Conservation (phyloP, 2,113 vertebrate species). For the Proteles cristata region DNA sequence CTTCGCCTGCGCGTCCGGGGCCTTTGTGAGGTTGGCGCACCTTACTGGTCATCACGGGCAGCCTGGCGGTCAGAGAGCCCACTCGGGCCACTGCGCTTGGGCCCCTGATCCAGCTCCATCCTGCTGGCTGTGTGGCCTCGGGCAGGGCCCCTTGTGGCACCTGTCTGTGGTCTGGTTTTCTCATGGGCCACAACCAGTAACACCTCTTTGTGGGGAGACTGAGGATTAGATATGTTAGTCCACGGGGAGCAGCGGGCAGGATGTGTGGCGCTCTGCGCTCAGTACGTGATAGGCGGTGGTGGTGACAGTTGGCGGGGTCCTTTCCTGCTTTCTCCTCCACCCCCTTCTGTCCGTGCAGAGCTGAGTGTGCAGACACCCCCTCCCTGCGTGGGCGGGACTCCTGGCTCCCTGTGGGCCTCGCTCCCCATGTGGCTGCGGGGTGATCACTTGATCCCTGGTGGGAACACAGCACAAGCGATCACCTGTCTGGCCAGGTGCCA, state of each 20-base stretch:
- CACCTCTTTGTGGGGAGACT: fast-evolving
- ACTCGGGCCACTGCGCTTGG: fast-evolving
- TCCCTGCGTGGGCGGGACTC: not conserved
- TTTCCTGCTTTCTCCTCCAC: not conserved
- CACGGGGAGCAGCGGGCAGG: fast-evolving
- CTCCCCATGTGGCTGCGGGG: fast-evolving
- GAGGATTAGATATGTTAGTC: fast-evolving
- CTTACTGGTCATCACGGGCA: not conserved
- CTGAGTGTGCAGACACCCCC: fast-evolving
- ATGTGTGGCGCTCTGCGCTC: fast-evolving
- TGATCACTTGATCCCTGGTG: fast-evolving
- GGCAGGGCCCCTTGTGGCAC: too few species aligned
- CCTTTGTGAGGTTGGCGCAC: fast-evolving
- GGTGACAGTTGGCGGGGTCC: not conserved
- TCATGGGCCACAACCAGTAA: fast-evolving
- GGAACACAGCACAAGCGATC: fast-evolving
- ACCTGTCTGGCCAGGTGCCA: fast-evolving
- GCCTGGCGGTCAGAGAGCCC: not conserved
- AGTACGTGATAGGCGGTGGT: fast-evolving
- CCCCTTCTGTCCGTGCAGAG: fast-evolving
- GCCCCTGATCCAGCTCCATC: fast-evolving
- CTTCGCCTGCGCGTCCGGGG: fast-evolving
- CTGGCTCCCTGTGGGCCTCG: fast-evolving
- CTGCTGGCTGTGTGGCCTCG: not conserved
- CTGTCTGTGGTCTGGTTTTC: not conserved